Evolutionary conservation across 2,113 vertebrate species (phyloP), one percentile per base, ranked within the genome.

Genomic region (Platichthys flesus): DNA sequence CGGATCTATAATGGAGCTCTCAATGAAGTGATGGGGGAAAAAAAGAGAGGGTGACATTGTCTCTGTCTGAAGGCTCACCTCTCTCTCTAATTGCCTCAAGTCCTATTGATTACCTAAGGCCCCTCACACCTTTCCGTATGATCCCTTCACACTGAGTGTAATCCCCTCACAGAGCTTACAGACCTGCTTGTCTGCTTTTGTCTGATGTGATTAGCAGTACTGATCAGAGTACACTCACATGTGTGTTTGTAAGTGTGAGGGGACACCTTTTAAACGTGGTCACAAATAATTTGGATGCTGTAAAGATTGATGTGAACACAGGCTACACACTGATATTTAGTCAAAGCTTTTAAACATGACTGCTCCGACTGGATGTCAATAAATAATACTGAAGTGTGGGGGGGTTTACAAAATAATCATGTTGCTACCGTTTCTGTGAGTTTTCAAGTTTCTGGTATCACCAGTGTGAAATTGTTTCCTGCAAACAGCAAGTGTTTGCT

Each of bases 61-160:
- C 81, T 88, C 60, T 0, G 24, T 83, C 71, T 82, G 79, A 85
- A 81, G 42, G 74, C 73, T 87, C 74, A 67, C 82, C 84, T 87
- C 80, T 78, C 56, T 23, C 63, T 89, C 66, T 91, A 89, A 90
- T 88, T 88, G 85, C 86, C 83, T 86, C 37, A 61, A 78, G 85
- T 82, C 59, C 26, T 79, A 90, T 90, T 86, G 90, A 92, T 92
- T 78, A 90, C 45, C 40, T 5, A 26, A 56, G 73, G 55, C 64
- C 82, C 80, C 76, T 81, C 72, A 52, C 85, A 83, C 83, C 82
- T 81, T 60, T 67, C 76, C 15, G 40, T 82, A 87, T 72, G 84
- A 85, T 87, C 85, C 76, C 62, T 66, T 73, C 49, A 28, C 78
- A 26, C 75, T 23, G 45, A 4, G 65, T 84, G 84, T 91, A 90